Conservation (phyloP, 2,113 vertebrate genomes). For the Tragelaphus strepsiceros region DNA sequence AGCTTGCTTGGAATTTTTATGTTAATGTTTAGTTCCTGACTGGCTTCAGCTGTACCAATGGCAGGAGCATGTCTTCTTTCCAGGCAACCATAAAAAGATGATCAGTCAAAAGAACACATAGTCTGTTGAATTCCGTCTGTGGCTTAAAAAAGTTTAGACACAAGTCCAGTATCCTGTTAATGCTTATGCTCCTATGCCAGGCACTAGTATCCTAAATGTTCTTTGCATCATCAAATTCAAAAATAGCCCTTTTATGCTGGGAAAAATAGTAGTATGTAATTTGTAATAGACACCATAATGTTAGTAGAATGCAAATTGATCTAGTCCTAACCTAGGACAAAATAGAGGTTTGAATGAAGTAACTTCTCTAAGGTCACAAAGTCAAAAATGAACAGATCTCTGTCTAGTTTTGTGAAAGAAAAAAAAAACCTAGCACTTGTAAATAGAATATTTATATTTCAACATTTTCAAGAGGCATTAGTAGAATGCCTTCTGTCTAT, state of each 20-base stretch:
- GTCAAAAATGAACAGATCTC: not conserved
- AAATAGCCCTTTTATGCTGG: not conserved
- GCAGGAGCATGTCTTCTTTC: not conserved
- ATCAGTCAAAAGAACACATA: not conserved
- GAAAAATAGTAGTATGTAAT: not conserved
- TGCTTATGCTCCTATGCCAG: not conserved
- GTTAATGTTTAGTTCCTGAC: not conserved
- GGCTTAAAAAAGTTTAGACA: not conserved
- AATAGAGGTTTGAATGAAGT: not conserved
- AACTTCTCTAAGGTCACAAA: not conserved
- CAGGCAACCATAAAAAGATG: not conserved
- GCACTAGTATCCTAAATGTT: not conserved
- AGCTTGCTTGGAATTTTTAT: not conserved
- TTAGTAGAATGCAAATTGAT: not conserved
- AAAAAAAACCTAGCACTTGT: not conserved
- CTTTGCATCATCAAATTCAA: not conserved
- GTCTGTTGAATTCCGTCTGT: not conserved
- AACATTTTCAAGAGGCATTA: constrained; percentile 28
- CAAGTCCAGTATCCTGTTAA: not conserved
- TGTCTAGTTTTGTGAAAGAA: not conserved
- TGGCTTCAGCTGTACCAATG: not conserved
- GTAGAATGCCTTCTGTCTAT: not conserved
- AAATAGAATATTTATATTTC: not conserved
- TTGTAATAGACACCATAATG: not conserved
- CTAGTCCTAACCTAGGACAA: not conserved